phyloP scores from a whole-genome alignment of 2,797 vertebrate genomes.

The Macropus fuliginosus region DNA sequence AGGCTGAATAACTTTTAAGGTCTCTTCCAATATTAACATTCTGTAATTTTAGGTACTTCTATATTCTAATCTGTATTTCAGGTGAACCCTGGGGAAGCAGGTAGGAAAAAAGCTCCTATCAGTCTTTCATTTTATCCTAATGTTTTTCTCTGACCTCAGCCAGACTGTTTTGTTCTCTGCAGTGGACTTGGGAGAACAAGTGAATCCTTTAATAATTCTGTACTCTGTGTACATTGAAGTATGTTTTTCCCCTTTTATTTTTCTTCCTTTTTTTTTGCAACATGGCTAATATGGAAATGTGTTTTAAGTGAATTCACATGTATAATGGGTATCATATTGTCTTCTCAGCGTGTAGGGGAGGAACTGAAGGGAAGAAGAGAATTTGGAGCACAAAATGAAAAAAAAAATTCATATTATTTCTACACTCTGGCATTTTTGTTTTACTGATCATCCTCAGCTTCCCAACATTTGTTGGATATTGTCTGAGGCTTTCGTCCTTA shows the following conservation, averaged over 20 bases:
- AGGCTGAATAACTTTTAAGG: background rate
- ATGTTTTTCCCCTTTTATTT: background rate
- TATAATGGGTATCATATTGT: background rate
- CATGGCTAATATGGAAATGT: background rate
- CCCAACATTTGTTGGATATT: background rate
- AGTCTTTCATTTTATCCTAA: background rate
- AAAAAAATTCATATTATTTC: background rate
- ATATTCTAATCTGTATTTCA: no score
- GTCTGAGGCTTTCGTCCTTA: background rate
- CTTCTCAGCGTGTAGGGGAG: background rate
- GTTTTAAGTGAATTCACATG: background rate
- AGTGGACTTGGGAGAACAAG: background rate
- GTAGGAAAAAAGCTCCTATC: no score
- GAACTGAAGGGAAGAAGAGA: background rate
- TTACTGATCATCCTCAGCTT: background rate
- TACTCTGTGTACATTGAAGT: background rate
- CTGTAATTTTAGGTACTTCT: background rate
- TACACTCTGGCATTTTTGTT: background rate
- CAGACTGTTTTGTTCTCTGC: background rate
- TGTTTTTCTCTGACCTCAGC: background rate
- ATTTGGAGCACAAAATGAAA: background rate
- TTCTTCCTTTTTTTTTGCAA: background rate
- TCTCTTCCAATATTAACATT: background rate
- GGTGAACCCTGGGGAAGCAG: no score
- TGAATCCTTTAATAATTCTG: background rate